Evolutionary conservation across 2,888 invertebrate genomes (phyloP), one percentile per base, ranked within the genome.

Genomic region (Myathropa florea): DNA sequence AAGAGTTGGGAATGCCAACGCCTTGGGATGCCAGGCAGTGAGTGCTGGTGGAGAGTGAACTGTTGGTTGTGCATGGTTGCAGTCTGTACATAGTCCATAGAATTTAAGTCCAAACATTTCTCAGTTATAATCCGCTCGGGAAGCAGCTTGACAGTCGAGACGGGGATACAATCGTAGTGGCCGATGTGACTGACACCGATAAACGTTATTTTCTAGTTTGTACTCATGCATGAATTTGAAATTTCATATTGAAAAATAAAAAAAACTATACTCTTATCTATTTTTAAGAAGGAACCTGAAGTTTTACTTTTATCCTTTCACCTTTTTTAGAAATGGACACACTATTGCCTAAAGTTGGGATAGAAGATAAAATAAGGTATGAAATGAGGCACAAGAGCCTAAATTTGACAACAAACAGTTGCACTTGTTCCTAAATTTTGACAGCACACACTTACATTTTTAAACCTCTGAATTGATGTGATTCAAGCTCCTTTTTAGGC

Each of bases 1-100:
- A 72, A 72, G 92, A 92, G 83, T 75, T 92, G 80, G 91, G 91
- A 59, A 90, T 92, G 89, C 88, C 89, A 9, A 88, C 84, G 75
- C 84, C 89, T 57, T 92, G 92, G 92, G 72, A 89, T 76, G 89
- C 77, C 26, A 88, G 88, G 12, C 57, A 57, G 9, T 57, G 12
- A 90, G 90, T 71, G 63, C 64, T 76, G 57, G 36, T 67, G 7
- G 24, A 39, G 24, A 28, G 63, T 70, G 46, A 26, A 53, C 30
- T 26, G 53, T 75, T 21, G 72, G 24, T 10, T 68, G 76, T 72
- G 53, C 21, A 59, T 73, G 55, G 68, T 64, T 73, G 12, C 23
- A 68, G 67, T 70, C 60, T 82, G 84, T 77, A 78, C 33, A 81
- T 82, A 85, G 46, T 59, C 59, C 28, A 46, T 46, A 46, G 46